Evolutionary conservation across 2,888 invertebrate genomes (phyloP), one percentile per base, ranked within the genome.

Genomic region (Ichneumon xanthorius): DNA sequence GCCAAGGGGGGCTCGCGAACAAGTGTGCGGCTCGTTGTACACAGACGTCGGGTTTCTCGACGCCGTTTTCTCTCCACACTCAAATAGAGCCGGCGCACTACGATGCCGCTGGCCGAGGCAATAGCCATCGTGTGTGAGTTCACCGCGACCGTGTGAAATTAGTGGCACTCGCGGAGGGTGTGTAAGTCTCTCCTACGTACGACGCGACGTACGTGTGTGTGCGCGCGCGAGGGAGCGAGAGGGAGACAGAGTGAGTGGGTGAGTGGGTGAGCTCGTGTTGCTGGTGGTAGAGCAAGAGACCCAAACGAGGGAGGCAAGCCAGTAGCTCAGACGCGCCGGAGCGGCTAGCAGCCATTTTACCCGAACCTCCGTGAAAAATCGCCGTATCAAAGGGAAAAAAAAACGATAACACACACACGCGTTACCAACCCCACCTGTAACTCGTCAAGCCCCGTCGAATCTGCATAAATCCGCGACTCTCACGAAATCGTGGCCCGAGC

Each of bases 341-440:
- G 92, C 92, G 93, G 92, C 93, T 91, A 92, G 93, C 93, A 93
- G 93, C 93, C 93, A 93, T 93, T 93, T 93, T 93, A 93, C 91
- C 90, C 92, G 92, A 92, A 90, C 90, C 89, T 85, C 90, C 90
- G 92, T 90, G 90, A 89, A 90, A 91, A 92, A 89, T 80, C 65
- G 55, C 63, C 63, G 37, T 65, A 40, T 40, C 75, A 48, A 72
- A 81, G 61, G 19, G 55, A 48, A 30, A 45, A 6, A 11, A 61
- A 61, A 55, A 71, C 37, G 58, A n/a, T 2, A 2, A 26, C 19
- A 58, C n/a, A 58, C 71, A 22, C 61, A 30, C 22, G 14, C 68
- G 16, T 16, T 4, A 30, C 30, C 0, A 16, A 40, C 63, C 16
- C 19, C n/a, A 76, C 75, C 77, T 77, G 33, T 67, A 53, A 67